Conservation (phyloP, 1,140 invertebrate genomes). For the Bombus terrestris region DNA sequence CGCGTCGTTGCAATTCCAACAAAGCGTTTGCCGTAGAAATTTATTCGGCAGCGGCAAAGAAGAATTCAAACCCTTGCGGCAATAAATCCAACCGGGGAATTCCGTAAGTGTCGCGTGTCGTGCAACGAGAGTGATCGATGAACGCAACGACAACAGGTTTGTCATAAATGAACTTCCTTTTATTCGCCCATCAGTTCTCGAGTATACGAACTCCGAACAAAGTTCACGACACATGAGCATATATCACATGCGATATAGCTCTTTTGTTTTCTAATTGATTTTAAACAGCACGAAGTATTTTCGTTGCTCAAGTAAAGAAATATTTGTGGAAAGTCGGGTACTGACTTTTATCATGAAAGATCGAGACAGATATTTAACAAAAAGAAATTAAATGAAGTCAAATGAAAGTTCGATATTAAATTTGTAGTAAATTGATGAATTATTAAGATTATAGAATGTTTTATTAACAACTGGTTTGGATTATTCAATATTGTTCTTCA, state of each 20-base stretch:
- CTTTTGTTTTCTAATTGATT: slow-evolving; percentile 25
- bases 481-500: neutral
- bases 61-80: slow-evolving; percentile 52
- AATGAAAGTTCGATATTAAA: neutral
- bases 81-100: slow-evolving; percentile 62
- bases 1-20: slow-evolving; percentile 27
- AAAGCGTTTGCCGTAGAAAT: slow-evolving; percentile 28
- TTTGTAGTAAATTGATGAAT: neutral
- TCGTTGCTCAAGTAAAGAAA: too few species aligned
- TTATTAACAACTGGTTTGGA: too few species aligned
- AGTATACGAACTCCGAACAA: neutral
- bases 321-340: too few species aligned
- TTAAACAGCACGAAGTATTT: neutral
- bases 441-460: neutral
- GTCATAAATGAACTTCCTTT: slow-evolving; percentile 58
- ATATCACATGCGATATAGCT: neutral
- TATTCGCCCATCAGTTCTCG: neutral
- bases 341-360: too few species aligned
- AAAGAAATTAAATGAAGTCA: too few species aligned
- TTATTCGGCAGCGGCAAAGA: slow-evolving; percentile 43
- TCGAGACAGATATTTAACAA: too few species aligned
- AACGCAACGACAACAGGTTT: slow-evolving; percentile 58
- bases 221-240: neutral
- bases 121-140: slow-evolving; percentile 60
- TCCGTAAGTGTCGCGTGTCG: slow-evolving; percentile 60